Conservation (phyloP, 2,797 vertebrate species). For the Cryptoprocta ferox region DNA sequence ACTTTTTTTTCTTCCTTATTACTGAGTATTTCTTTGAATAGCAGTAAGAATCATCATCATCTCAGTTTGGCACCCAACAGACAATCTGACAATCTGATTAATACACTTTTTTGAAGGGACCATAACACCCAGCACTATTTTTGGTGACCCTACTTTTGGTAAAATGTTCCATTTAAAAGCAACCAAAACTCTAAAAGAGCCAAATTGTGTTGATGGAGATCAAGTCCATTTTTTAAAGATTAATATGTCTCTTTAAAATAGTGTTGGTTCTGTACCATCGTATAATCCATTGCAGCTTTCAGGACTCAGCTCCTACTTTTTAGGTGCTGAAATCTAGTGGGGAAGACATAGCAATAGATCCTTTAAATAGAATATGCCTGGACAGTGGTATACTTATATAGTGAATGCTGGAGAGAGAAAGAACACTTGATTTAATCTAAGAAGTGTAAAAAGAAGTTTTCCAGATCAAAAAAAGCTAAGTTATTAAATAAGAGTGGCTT, state of each 20-base stretch:
- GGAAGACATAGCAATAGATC: neutral
- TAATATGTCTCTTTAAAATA: neutral
- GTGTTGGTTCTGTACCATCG: neutral
- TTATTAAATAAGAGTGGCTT: neutral
- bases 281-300: neutral
- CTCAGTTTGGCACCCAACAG: neutral
- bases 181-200: neutral
- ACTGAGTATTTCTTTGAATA: neutral
- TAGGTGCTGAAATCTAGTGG: neutral
- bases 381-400: neutral
- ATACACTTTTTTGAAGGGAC: neutral
- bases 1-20: neutral
- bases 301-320: neutral
- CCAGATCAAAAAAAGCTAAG: neutral
- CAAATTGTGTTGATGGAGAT: neutral
- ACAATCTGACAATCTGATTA: neutral
- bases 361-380: neutral
- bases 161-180: neutral
- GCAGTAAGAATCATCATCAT: neutral
- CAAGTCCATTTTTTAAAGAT: neutral
- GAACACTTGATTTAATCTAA: neutral
- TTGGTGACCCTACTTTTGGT: neutral
- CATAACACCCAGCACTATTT: neutral
- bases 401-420: neutral
- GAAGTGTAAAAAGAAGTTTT: neutral